phyloP scores from a whole-genome alignment of 1,140 invertebrate genomes.

The Drosophila miranda region DNA sequence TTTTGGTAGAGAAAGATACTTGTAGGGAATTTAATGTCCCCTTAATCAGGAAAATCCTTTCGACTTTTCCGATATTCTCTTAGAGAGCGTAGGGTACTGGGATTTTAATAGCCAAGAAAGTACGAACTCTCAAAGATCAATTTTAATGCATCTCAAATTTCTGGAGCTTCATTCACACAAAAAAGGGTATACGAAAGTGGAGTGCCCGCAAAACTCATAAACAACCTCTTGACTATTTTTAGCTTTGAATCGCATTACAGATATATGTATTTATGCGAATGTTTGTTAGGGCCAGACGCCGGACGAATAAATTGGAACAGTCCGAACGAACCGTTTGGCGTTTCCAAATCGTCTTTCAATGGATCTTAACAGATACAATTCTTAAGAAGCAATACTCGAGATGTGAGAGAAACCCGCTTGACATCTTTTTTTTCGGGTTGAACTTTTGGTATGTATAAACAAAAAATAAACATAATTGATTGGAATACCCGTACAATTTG shows the following conservation, averaged over 20 bases:
- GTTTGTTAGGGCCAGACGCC: slow-evolving; percentile 5
- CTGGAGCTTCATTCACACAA: too few species aligned
- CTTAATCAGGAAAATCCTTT: too few species aligned
- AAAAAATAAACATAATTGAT: slow-evolving; percentile 11
- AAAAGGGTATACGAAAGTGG: not conserved
- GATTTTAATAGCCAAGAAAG: too few species aligned
- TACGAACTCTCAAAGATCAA: too few species aligned
- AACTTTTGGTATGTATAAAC: too few species aligned
- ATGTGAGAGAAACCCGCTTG: slow-evolving; percentile 13
- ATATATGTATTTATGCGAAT: slow-evolving; percentile 3
- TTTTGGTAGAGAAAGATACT: too few species aligned
- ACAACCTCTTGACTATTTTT: slow-evolving; percentile 10
- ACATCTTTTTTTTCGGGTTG: not conserved
- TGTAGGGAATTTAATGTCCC: too few species aligned
- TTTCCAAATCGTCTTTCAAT: slow-evolving; percentile 15
- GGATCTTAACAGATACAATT: slow-evolving; percentile 6
- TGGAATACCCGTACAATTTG: slow-evolving; percentile 21
- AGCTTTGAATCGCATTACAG: not conserved
- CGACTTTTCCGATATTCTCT: too few species aligned
- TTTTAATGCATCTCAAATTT: too few species aligned
- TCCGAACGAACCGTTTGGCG: not conserved
- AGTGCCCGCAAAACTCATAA: too few species aligned
- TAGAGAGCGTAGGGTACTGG: too few species aligned
- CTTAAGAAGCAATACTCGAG: not conserved
- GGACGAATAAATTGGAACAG: not conserved